Evolutionary conservation across 1,140 invertebrate genomes (phyloP).

Genomic region (Nylanderia fulva): DNA sequence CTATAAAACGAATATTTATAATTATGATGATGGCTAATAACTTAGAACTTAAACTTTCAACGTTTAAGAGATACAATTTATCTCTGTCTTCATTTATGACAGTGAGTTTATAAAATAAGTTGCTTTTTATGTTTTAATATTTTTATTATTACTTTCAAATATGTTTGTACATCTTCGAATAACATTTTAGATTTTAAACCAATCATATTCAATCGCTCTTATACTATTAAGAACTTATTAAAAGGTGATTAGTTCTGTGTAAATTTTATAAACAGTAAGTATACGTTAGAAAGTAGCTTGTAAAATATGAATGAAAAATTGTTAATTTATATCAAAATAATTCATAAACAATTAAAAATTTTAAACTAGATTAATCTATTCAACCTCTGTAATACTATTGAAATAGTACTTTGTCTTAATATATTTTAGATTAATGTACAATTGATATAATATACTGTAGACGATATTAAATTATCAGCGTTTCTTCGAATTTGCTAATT

Average conservation of each 20-base stretch:
- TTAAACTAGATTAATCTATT: no score
- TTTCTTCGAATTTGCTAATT: no score
- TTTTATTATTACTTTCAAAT: neutral
- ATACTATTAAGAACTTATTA: constrained; percentile 5
- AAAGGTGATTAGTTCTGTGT: neutral
- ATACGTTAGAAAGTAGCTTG: no score
- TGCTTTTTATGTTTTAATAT: neutral
- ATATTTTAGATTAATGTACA: no score
- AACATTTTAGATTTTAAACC: constrained; percentile 41
- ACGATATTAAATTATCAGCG: no score
- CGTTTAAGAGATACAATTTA: constrained; percentile 57
- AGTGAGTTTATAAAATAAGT: constrained; percentile 48
- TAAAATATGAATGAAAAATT: no score
- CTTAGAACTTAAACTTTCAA: constrained; percentile 63
- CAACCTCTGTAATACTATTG: no score
- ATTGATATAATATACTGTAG: no score
- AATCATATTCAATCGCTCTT: constrained; percentile 39
- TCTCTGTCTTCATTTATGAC: constrained; percentile 67
- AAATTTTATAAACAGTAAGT: neutral
- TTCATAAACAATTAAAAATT: no score
- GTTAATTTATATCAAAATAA: no score
- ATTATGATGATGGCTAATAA: constrained; percentile 62
- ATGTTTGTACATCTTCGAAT: neutral
- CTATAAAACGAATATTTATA: constrained; percentile 21
- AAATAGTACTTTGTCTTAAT: no score